A percentile compares a stretch with the other conserved stretches of the same genome.
phyloP scores from a whole-genome alignment of 2,113 vertebrate species.

The Pedetes capensis region DNA sequence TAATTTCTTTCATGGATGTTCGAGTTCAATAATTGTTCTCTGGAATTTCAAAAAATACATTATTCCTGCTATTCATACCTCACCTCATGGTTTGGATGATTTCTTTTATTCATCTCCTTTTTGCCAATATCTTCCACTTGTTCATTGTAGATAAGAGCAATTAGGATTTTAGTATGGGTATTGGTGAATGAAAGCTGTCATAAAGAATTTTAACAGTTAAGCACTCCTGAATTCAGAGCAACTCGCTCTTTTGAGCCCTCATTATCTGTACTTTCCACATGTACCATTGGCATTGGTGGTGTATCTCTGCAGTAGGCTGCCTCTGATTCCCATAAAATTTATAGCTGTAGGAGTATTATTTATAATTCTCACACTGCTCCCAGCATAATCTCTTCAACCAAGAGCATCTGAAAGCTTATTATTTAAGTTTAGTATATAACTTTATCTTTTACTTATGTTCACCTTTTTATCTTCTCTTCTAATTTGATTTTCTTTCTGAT shows the following conservation, averaged over 20 bases:
- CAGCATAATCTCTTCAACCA: background rate
- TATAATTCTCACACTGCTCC: background rate
- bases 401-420: background rate
- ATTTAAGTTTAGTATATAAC: background rate
- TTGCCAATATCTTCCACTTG: background rate
- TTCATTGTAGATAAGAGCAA: background rate
- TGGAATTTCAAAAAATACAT: background rate
- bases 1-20: background rate
- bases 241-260: background rate
- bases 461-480: background rate
- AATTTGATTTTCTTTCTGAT: slow-evolving; percentile 42
- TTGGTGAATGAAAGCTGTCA: slow-evolving; percentile 12
- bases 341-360: background rate
- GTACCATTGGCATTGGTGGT: background rate
- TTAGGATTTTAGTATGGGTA: background rate
- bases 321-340: background rate
- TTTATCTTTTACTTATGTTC: slow-evolving; percentile 17
- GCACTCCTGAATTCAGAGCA: background rate
- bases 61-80: background rate
- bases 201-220: slow-evolving; percentile 35
- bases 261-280: background rate
- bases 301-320: background rate
- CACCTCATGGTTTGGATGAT: background rate
- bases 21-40: background rate
- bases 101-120: background rate